Evolutionary conservation across 2,113 vertebrate genomes (phyloP).

Genomic region (Anser cygnoides): DNA sequence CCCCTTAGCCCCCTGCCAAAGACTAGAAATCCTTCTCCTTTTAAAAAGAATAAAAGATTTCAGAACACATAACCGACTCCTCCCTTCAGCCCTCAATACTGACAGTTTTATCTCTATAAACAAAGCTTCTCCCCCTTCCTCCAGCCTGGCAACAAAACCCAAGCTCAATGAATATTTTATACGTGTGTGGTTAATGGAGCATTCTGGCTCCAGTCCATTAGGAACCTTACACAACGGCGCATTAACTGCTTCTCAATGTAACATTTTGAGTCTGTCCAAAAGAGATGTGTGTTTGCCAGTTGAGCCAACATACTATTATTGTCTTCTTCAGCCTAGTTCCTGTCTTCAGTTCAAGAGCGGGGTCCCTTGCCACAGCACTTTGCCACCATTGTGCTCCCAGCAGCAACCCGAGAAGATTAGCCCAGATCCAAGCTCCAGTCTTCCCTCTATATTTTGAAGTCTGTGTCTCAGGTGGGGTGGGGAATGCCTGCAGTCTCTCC

Average conservation of each 20-base stretch:
- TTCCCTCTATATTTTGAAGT: background rate
- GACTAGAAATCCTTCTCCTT: constrained; percentile 45
- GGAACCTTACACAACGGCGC: constrained; percentile 75
- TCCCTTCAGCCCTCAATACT: constrained; percentile 21
- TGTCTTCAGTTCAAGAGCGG: constrained; percentile 7
- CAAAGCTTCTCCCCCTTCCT: constrained; percentile 34
- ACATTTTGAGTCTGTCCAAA: constrained; percentile 69
- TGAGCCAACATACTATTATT: constrained; percentile 49
- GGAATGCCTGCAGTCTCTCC: background rate
- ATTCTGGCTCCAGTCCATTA: constrained; percentile 73
- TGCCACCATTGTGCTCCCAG: background rate
- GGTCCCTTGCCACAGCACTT: background rate
- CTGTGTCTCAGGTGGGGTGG: background rate
- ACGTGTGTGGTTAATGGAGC: constrained; percentile 74
- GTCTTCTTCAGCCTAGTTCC: constrained; percentile 33
- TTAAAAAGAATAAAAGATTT: constrained; percentile 38
- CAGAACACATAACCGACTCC: constrained; percentile 4
- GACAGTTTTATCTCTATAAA: constrained; percentile 36
- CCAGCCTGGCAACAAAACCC: constrained; percentile 72
- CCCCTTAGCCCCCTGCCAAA: constrained; percentile 19
- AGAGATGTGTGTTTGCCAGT: constrained; percentile 58
- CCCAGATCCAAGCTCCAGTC: background rate
- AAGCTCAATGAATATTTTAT: constrained; percentile 76
- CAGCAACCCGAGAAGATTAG: background rate
- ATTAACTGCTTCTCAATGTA: constrained; percentile 70